Percentiles rank a stretch among this genome's conserved stretches.
Conservation (phyloP, 2,113 vertebrate species). For the Sisor rabdophorus region DNA sequence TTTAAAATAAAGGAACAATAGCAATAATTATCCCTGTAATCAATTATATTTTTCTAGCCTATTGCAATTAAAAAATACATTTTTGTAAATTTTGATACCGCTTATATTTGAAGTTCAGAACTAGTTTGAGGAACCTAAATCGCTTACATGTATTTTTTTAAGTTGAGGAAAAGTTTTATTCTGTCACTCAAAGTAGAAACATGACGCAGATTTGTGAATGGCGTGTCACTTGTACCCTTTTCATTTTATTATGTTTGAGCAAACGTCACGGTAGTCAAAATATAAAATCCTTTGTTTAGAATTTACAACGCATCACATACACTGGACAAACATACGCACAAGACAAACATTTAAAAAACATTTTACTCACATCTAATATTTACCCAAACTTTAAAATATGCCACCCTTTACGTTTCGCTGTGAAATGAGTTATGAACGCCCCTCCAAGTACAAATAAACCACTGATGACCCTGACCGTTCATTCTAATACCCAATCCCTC, state of each 20-base stretch:
- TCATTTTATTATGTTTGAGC: background rate
- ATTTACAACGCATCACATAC: background rate
- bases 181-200: background rate
- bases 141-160: background rate
- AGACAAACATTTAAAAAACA: background rate
- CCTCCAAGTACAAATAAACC: conserved; percentile 12
- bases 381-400: background rate
- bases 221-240: background rate
- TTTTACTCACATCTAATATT: background rate
- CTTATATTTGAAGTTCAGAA: background rate
- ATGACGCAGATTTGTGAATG: background rate
- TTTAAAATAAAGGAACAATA: background rate
- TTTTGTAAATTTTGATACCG: background rate
- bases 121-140: background rate
- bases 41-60: too few relatives aligned
- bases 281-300: background rate
- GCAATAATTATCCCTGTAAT: too few relatives aligned
- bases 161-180: background rate
- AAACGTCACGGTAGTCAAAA: background rate
- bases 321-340: background rate
- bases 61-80: too few relatives aligned
- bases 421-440: background rate
- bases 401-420: background rate
- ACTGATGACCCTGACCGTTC: conserved; percentile 35
- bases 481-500: background rate